phyloP scores from a whole-genome alignment of 2,797 vertebrate species.

The Remorina albescens region DNA sequence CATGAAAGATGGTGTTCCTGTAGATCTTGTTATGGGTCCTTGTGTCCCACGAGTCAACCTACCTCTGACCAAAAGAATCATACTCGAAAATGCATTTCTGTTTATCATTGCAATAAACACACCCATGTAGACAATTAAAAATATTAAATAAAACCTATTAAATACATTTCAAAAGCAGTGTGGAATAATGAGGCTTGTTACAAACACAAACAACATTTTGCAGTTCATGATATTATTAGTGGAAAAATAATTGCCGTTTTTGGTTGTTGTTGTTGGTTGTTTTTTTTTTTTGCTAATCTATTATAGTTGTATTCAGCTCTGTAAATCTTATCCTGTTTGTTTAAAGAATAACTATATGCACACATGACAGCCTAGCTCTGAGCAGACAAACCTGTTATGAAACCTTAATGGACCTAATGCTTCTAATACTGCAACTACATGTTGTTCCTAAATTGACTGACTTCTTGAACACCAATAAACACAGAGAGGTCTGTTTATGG shows the following conservation, averaged over 20 bases:
- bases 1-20: background rate
- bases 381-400: constrained; percentile 18
- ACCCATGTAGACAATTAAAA: background rate
- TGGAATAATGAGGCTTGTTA: background rate
- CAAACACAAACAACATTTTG: background rate
- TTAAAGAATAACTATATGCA: constrained; percentile 11
- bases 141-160: background rate
- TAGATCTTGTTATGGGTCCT: too few relatives aligned
- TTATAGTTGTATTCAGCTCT: background rate
- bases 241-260: background rate
- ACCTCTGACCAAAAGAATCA: too few relatives aligned
- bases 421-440: constrained; percentile 36
- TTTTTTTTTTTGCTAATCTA: too few relatives aligned
- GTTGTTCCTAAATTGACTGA: constrained; percentile 1
- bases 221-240: background rate
- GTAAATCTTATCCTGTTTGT: background rate
- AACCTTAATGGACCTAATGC: constrained; percentile 26
- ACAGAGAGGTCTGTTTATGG: constrained; percentile 30
- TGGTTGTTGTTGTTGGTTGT: too few relatives aligned
- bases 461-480: constrained; percentile 63
- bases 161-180: background rate
- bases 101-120: too few relatives aligned
- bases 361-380: constrained; percentile 10
- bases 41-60: too few relatives aligned
- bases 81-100: too few relatives aligned